A percentile compares a stretch with the other conserved stretches of the same genome.
Evolutionary conservation across 2,797 vertebrate genomes (phyloP).

Genomic region (Menidia menidia): DNA sequence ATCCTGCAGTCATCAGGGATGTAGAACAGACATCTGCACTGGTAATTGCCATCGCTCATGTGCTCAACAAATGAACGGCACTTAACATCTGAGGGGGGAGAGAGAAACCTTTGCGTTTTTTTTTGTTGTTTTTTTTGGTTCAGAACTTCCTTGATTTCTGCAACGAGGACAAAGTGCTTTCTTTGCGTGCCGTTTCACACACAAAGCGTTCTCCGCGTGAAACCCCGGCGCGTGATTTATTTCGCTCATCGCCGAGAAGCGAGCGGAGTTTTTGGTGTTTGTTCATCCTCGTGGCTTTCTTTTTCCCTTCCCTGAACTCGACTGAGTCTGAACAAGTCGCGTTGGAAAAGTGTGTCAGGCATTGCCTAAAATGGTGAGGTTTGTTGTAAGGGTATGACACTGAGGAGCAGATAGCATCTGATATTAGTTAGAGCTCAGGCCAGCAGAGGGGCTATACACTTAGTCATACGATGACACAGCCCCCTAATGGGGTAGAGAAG

Average conservation of each 20-base stretch:
- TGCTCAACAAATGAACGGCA: slow-evolving; percentile 46
- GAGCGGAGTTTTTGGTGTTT: slow-evolving; percentile 1
- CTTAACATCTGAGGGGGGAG: slow-evolving; percentile 25
- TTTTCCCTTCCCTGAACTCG: not conserved
- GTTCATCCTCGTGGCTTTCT: not conserved
- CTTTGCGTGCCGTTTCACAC: slow-evolving; percentile 21
- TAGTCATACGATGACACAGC: slow-evolving; percentile 75
- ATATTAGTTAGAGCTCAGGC: slow-evolving; percentile 59
- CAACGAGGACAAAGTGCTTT: slow-evolving; percentile 1
- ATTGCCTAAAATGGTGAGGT: slow-evolving; percentile 24
- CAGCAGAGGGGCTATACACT: slow-evolving; percentile 65
- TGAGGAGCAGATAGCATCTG: slow-evolving; percentile 60
- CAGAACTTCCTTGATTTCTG: slow-evolving; percentile 25
- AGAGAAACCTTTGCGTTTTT: slow-evolving; percentile 5
- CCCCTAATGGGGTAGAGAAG: slow-evolving; percentile 74
- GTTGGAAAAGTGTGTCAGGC: slow-evolving; percentile 15
- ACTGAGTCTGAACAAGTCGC: slow-evolving; percentile 22
- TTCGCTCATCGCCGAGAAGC: slow-evolving; percentile 7
- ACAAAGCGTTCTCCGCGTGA: slow-evolving; percentile 19
- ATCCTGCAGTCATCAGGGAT: slow-evolving; percentile 67
- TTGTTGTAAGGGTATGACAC: slow-evolving; percentile 16
- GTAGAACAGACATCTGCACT: slow-evolving; percentile 64
- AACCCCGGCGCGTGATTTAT: slow-evolving; percentile 11
- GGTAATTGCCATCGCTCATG: slow-evolving; percentile 66
- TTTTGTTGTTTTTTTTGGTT: no score